Evolutionary conservation across 2,888 invertebrate genomes (phyloP).

Genomic region (Apodemia zela): DNA sequence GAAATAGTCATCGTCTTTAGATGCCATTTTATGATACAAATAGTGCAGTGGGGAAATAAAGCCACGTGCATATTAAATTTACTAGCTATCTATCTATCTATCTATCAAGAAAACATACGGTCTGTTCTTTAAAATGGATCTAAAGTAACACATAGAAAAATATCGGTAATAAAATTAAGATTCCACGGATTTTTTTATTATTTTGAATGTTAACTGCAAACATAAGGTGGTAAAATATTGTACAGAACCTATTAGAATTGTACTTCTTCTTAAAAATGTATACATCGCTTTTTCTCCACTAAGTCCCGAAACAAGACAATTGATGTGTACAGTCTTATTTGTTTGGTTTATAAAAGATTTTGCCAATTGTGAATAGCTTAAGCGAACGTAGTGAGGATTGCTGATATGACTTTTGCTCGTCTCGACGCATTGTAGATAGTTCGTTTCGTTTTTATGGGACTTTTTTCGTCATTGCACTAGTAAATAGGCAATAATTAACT

Average conservation of each 20-base stretch:
- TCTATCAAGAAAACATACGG: too few relatives aligned
- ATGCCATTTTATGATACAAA: too few relatives aligned
- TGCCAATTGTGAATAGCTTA: slow-evolving; percentile 43
- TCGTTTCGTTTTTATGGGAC: neutral
- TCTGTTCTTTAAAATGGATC: too few relatives aligned
- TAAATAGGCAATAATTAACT: too few relatives aligned
- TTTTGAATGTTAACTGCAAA: neutral
- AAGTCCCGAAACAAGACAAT: slow-evolving; percentile 46
- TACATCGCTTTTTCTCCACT: slow-evolving; percentile 10
- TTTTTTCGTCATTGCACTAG: too few relatives aligned
- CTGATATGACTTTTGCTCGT: slow-evolving; percentile 19
- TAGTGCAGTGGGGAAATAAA: too few relatives aligned
- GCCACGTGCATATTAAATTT: too few relatives aligned
- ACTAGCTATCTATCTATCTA: too few relatives aligned
- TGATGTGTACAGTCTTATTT: slow-evolving; percentile 59
- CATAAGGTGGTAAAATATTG: neutral
- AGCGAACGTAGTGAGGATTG: slow-evolving; percentile 35
- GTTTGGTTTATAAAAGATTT: slow-evolving; percentile 60
- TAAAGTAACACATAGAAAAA: too few relatives aligned
- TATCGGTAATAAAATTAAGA: too few relatives aligned
- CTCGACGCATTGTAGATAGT: neutral
- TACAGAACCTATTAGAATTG: slow-evolving; percentile 29
- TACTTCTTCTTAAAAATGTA: neutral
- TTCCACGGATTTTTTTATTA: too few relatives aligned
- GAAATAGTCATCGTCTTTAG: too few relatives aligned